Evolutionary conservation across 2,888 invertebrate species (phyloP).

Genomic region (Phania funesta): DNA sequence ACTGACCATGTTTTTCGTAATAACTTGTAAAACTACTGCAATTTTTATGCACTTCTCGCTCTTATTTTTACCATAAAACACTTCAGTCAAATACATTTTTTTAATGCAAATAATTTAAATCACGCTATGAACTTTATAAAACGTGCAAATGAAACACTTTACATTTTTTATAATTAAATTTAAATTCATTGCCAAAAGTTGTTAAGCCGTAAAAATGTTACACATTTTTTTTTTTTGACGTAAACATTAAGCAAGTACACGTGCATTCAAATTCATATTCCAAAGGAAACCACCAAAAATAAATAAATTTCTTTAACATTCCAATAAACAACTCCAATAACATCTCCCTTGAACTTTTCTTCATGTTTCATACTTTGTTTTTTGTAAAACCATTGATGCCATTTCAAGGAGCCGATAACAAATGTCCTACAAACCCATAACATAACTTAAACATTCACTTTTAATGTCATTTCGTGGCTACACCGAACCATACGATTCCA

Average conservation of each 20-base stretch:
- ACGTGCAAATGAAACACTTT: neutral
- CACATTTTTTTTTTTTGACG: constrained; percentile 25
- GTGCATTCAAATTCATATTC: neutral
- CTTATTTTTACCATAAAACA: too few relatives aligned
- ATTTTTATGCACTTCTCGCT: too few relatives aligned
- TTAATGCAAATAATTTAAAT: too few relatives aligned
- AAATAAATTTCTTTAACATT: constrained; percentile 60
- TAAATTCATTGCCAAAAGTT: constrained; percentile 20
- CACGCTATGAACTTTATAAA: too few relatives aligned
- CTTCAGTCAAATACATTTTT: too few relatives aligned
- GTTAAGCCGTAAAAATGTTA: constrained; percentile 39
- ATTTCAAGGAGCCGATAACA: constrained; percentile 73
- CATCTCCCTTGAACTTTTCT: constrained; percentile 65
- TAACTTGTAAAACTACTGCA: too few relatives aligned
- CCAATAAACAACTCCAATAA: constrained; percentile 49
- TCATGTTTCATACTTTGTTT: constrained; percentile 56
- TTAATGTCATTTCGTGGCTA: constrained; percentile 71
- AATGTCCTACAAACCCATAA: constrained; percentile 76
- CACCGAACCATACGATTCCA: constrained; percentile 42
- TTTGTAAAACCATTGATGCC: constrained; percentile 59
- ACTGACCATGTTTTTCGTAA: too few relatives aligned
- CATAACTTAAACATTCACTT: constrained; percentile 77
- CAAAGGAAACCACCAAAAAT: neutral
- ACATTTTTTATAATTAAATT: constrained; percentile 26
- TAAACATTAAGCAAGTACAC: neutral